A percentile compares a stretch with the other conserved stretches of the same genome.
phyloP scores from a whole-genome alignment of 2,113 vertebrate genomes.

The Thamnaconus septentrionalis region DNA sequence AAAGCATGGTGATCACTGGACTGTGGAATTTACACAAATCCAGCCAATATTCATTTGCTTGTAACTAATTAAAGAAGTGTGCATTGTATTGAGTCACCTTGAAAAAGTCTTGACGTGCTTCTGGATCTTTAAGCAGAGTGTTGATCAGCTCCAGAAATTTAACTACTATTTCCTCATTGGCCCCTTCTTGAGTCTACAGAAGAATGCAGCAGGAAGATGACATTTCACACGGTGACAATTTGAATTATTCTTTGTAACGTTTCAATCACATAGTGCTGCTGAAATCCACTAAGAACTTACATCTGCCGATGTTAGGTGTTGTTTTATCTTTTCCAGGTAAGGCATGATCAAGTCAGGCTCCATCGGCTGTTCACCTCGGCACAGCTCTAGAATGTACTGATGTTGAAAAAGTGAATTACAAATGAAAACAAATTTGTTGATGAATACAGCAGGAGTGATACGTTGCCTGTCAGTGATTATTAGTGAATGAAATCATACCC shows the following conservation, averaged over 20 bases:
- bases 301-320: not conserved
- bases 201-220: no score
- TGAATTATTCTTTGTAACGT: no score
- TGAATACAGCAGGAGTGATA: not conserved
- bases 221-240: no score
- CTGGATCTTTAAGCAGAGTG: constrained; percentile 59
- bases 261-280: no score
- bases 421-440: not conserved
- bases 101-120: constrained; percentile 61
- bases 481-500: constrained; percentile 54
- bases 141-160: constrained; percentile 60
- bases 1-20: no score
- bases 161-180: constrained; percentile 22
- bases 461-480: not conserved
- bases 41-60: not conserved
- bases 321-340: constrained; percentile 55
- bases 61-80: not conserved
- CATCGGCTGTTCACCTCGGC: constrained; percentile 30
- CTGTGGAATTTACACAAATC: no score
- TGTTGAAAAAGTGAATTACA: not conserved
- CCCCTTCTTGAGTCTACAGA: constrained; percentile 33
- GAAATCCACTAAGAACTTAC: constrained; percentile 18
- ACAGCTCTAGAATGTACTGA: constrained; percentile 72
- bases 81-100: constrained; percentile 34
- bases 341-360: constrained; percentile 44